Conservation (phyloP, 2,888 invertebrate species). For the Argyresthia goedartella region DNA sequence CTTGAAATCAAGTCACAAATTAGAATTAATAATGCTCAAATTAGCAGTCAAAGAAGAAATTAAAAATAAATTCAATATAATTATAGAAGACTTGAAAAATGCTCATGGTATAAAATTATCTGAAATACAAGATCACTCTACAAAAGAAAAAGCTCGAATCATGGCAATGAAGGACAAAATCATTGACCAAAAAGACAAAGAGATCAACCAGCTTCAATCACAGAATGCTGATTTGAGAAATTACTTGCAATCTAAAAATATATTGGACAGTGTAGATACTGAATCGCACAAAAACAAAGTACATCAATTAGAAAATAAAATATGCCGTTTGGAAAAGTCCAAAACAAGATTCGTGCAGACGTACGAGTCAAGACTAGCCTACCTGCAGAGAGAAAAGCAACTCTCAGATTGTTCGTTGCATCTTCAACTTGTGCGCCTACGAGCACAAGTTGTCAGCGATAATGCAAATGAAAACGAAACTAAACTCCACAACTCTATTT, state of each 20-base stretch:
- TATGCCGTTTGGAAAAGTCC: conserved; percentile 42
- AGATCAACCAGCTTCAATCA: conserved; percentile 29
- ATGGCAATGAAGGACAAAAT: background rate
- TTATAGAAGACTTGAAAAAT: conserved; percentile 30
- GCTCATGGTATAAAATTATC: conserved; percentile 24
- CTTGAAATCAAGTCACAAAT: conserved; percentile 34
- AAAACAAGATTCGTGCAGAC: conserved; percentile 35
- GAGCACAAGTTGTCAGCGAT: conserved; percentile 45
- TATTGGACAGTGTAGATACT: conserved; percentile 24
- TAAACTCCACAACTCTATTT: conserved; percentile 36
- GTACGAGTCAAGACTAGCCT: conserved; percentile 41
- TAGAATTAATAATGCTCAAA: conserved; percentile 36
- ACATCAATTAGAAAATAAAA: conserved; percentile 40
- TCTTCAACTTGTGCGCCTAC: conserved; percentile 44
- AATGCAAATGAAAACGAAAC: conserved; percentile 39
- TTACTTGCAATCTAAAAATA: conserved; percentile 32
- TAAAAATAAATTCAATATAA: conserved; percentile 30
- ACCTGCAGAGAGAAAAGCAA: conserved; percentile 47
- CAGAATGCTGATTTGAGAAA: conserved; percentile 35
- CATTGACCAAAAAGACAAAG: conserved; percentile 15
- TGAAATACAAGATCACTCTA: conserved; percentile 5
- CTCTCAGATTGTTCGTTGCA: conserved; percentile 47
- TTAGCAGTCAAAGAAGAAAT: conserved; percentile 30
- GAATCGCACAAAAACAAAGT: conserved; percentile 21
- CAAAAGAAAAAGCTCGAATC: conserved; percentile 4